Base-by-base conservation (phyloP, 2,797 vertebrate species). In the Phylloscopus collybita region DNA sequence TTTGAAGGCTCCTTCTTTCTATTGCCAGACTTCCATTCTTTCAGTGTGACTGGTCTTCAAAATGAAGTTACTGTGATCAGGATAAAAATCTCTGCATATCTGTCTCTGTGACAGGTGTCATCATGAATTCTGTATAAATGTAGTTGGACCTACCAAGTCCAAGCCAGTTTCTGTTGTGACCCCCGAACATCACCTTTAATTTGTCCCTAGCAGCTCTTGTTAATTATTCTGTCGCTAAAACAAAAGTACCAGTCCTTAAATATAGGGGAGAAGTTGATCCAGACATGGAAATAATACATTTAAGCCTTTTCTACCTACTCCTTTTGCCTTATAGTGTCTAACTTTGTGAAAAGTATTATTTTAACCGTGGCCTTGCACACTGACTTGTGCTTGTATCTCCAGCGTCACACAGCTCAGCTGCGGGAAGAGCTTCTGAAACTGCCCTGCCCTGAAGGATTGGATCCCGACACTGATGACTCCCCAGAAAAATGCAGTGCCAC, bases 331-430 rank as follows among this genome's bases (percentile, higher is more conserved):
- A 10, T 1, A 2, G 38, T 53, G 11, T 79, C 62, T 27, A 65
- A 17, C 14, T 1, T 7, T 49, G n/a, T 42, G 47, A 65, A 54
- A 61, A 94, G 57, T 49, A 2, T 9, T 19, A 12, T 69, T 86
- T 45, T 69, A 74, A 30, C 66, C 16, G 0, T 29, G 18, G 8
- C 64, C 74, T 82, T 80, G 51, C 53, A 38, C 4, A 0, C 81
- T 86, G 57, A 61, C n/a, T 71, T 49, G 6, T 76, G 42, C 57
- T 57, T 85, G 34, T 82, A 6, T 61, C 5, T 80, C 9, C 98
- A 99, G 99, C 99, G 99, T 96, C 99, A 99, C 89, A 99, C 99
- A 1, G 99, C 99, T 90, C 99, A 99, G 97, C 96, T 99, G 92
- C 98, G 99, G 80, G 99, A 99, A 97, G 99, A 99, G 95, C 98